Evolutionary conservation across 2,113 vertebrate genomes (phyloP).

Genomic region (Mionectes macconnelli): DNA sequence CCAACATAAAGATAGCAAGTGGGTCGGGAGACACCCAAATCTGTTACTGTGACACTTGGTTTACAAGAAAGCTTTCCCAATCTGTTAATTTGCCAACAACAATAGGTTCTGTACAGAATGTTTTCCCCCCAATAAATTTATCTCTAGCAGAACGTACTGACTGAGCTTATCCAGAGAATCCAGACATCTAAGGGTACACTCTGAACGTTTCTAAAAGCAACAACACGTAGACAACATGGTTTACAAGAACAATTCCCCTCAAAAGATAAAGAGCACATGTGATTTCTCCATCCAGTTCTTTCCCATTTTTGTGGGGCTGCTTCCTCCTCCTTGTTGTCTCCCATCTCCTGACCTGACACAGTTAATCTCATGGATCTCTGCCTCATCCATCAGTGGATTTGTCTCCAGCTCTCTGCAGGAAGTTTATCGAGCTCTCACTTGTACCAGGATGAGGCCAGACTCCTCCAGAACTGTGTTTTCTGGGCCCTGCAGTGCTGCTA

Average conservation of each 20-base stretch:
- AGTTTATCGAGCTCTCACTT: background rate
- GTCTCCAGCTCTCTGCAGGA: background rate
- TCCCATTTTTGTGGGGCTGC: background rate
- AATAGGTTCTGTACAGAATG: conserved; percentile 8
- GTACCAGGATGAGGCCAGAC: background rate
- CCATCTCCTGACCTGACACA: background rate
- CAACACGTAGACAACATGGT: accelerated
- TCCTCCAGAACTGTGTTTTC: background rate
- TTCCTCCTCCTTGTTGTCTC: background rate
- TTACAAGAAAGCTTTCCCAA: conserved; percentile 2
- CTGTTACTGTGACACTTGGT: background rate
- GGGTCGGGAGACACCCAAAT: conserved; percentile 16
- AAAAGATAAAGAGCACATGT: background rate
- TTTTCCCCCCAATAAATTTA: background rate
- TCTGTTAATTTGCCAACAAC: conserved; percentile 19
- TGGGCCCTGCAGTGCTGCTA: background rate
- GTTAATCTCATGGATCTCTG: background rate
- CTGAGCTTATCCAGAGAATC: background rate
- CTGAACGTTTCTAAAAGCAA: background rate
- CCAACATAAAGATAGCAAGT: background rate
- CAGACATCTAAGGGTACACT: background rate
- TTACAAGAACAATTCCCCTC: background rate
- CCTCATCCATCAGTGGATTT: background rate
- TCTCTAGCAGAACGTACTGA: background rate
- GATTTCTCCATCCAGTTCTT: background rate